Conservation (phyloP, 1,140 invertebrate species). For the Drosophila azteca region DNA sequence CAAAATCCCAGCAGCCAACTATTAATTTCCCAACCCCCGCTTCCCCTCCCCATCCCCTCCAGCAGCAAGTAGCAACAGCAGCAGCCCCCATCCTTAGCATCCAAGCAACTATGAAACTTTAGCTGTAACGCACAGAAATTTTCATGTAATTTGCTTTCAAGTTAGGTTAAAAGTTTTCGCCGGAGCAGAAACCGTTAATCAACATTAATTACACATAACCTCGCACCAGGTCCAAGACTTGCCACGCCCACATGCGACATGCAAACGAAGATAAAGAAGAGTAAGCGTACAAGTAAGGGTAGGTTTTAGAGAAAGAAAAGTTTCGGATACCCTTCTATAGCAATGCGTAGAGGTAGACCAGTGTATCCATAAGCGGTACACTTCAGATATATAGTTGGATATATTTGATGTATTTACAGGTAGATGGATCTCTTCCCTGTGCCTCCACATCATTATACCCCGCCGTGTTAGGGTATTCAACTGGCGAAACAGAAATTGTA, state of each 20-base stretch:
- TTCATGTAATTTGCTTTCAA: conserved; percentile 59
- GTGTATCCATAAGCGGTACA: no score
- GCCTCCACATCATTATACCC: no score
- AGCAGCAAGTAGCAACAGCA: background rate
- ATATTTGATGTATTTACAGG: no score
- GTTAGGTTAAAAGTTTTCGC: conserved; percentile 70
- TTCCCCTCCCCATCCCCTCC: background rate
- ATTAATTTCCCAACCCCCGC: conserved; percentile 15
- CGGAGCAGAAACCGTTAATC: conserved; percentile 68
- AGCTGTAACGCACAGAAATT: conserved; percentile 32
- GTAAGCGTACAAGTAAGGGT: no score
- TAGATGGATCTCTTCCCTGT: no score
- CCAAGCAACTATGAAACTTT: conserved; percentile 6
- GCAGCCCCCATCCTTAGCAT: background rate
- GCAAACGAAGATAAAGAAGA: conserved; percentile 65
- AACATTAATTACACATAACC: conserved; percentile 78
- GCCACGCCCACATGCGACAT: conserved; percentile 75
- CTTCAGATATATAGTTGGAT: no score
- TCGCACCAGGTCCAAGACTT: conserved; percentile 22
- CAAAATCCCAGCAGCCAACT: conserved; percentile 29
- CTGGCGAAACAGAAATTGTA: conserved; percentile 65
- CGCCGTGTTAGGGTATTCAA: background rate
- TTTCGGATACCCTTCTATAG: no score
- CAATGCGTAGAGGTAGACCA: no score
- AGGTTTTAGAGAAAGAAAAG: background rate